Evolutionary conservation across 1,140 invertebrate species (phyloP), one percentile per base, ranked within the genome.

Genomic region (Ostrea edulis): DNA sequence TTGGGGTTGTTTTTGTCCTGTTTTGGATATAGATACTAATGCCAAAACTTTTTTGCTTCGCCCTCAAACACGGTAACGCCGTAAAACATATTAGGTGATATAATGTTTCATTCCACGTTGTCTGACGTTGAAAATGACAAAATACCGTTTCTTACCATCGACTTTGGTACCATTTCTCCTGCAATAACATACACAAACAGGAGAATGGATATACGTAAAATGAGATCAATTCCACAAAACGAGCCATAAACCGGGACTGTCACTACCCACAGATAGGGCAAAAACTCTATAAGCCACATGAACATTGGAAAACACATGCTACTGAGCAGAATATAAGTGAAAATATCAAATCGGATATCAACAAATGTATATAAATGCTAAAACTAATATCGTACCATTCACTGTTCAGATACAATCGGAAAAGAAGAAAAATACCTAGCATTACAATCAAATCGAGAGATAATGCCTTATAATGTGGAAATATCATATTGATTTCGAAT

Each of bases 261-360:
- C 51, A 91, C 89, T 29, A 92, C 86, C 81, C 86, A 89, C 20
- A 92, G n/a, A 52, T 90, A 92, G 5, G 91, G 90, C n/a, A 92
- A 84, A 68, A 90, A 90, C 62, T 91, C 90, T 3, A 89, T 85
- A 52, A 92, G 51, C 77, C 88, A 89, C 17, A 83, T 65, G 35
- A 87, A 87, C 52, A 88, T 82, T 35, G 87, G 83, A 29, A 91
- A 85, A 87, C 90, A 91, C 88, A 91, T 92, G 14, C 29, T 89
- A 52, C 58, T 20, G 71, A 52, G n/a, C 14, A 20, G 52, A n/a
- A 77, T 25, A 77, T 62, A 29, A 17, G 25, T 14, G 44, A n/a
- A 52, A 25, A 81, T 52, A 53, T 83, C 51, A 52, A 83, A 83
- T 35, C 51, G 82, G 82, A 83, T 83, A 14, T 53, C 8, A 14